Evolutionary conservation across 2,888 invertebrate species (phyloP), one percentile per base, ranked within the genome.

Genomic region (Trissolcus brochymenae): DNA sequence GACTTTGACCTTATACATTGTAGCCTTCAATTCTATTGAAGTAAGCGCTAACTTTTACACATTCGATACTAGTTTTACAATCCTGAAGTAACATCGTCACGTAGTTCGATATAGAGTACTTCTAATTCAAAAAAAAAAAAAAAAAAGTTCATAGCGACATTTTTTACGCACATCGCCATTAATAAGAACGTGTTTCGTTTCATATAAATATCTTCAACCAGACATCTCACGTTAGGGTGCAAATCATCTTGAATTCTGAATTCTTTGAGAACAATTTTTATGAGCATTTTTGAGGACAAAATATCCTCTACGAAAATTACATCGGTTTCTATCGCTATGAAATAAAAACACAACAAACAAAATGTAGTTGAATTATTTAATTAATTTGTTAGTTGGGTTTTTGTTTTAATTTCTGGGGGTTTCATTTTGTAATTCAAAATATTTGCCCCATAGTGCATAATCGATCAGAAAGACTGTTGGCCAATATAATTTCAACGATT

Each of bases 401-500:
- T 25, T n/a, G n/a, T n/a, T n/a, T 19, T 19, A 19, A 25, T 4
- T 25, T 25, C 4, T 0, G 25, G 4, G 25, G 2, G 2, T 35
- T 35, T 43, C 9, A 41, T 2, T 57, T 41, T 57, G n/a, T 14
- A n/a, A 49, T 13, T 25, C 9, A 13, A 53, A 51, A 46, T 25
- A 7, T 54, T 59, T 60, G 50, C 43, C 9, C 13, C 41, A 16
- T 56, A 74, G 73, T 74, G 67, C 56, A 57, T 16, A 16, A 16
- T 59, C 56, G 49, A 68, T 68, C 68, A 50, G 54, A 54, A 16
- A 62, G 51, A 60, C 43, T 75, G 53, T 59, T 57, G 54, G 54
- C 43, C 59, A 64, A 54, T 29, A n/a, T 68, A 46, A 68, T 75
- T 75, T 75, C 50, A 64, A 75, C 59, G 16, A 67, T 57, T 75